phyloP scores from a whole-genome alignment of 2,113 vertebrate genomes.

The Gymnobelideus leadbeateri region DNA sequence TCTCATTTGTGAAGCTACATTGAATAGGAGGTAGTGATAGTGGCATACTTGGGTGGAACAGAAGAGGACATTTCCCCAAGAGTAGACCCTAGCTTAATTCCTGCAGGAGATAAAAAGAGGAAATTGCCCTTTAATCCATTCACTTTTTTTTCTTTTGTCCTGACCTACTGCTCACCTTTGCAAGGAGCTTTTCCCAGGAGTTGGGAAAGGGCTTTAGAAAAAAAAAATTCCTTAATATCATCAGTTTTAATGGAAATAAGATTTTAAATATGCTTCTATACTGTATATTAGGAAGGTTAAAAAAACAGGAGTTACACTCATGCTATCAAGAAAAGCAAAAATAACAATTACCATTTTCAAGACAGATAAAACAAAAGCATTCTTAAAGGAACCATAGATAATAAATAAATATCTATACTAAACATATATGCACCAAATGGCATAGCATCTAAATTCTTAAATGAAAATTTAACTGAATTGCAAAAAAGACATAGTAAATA shows the following conservation, averaged over 20 bases:
- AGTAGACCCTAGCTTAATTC: background rate
- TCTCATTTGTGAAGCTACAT: background rate
- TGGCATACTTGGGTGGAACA: background rate
- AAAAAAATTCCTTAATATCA: too few species aligned
- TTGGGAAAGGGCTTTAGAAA: background rate
- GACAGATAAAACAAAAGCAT: background rate
- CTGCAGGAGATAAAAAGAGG: background rate
- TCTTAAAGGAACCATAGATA: background rate
- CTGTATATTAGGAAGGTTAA: background rate
- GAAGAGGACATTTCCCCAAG: background rate
- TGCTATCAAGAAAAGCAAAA: background rate
- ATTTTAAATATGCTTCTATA: background rate
- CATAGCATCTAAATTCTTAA: background rate
- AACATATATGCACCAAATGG: background rate
- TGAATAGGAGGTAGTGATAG: background rate
- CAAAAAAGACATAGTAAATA: background rate
- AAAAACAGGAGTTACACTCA: background rate
- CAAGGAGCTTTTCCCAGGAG: background rate
- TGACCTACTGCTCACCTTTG: too few species aligned
- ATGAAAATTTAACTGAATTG: background rate
- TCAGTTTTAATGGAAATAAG: background rate
- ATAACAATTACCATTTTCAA: background rate
- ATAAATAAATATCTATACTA: background rate
- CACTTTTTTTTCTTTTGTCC: background rate
- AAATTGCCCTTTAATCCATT: background rate